Conservation (phyloP, 2,113 vertebrate species). For the Tylochromis polylepis region DNA sequence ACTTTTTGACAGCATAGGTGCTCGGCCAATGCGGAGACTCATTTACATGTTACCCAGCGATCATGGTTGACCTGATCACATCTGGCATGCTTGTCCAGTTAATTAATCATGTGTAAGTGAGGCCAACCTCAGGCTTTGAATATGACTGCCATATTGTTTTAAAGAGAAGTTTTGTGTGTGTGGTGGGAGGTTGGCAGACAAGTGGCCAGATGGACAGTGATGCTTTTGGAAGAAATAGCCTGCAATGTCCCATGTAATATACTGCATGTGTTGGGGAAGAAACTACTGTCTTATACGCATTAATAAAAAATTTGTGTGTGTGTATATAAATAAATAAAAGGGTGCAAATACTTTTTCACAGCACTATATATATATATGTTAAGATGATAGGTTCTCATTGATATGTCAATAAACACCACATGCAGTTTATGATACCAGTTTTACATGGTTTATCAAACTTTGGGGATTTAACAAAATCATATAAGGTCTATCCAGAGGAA, state of each 20-base stretch:
- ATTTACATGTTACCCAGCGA: constrained; percentile 52
- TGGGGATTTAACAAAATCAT: neutral
- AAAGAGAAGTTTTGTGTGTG: neutral
- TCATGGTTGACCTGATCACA: constrained; percentile 55
- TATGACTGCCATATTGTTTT: constrained; percentile 52
- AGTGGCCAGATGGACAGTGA: constrained; percentile 3
- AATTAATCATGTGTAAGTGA: constrained; percentile 58
- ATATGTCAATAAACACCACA: neutral
- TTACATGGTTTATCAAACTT: neutral
- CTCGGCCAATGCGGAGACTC: constrained; percentile 33
- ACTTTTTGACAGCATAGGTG: constrained; percentile 42
- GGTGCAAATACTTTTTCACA: no score
- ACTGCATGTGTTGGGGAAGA: neutral
- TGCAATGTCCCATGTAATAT: neutral
- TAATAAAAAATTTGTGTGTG: no score
- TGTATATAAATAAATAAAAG: no score
- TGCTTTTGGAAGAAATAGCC: neutral
- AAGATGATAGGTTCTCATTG: neutral
- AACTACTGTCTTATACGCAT: neutral
- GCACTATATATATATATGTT: neutral
- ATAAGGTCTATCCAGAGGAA: neutral
- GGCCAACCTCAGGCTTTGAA: constrained; percentile 46
- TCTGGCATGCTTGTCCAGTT: constrained; percentile 56
- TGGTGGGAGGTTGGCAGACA: neutral
- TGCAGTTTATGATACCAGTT: neutral